These are phyloP conservation scores for Patiria pectinifera DNA, from an alignment of 53 echinoderm and acorn worm species.

Conservation along the genomic window DNA sequence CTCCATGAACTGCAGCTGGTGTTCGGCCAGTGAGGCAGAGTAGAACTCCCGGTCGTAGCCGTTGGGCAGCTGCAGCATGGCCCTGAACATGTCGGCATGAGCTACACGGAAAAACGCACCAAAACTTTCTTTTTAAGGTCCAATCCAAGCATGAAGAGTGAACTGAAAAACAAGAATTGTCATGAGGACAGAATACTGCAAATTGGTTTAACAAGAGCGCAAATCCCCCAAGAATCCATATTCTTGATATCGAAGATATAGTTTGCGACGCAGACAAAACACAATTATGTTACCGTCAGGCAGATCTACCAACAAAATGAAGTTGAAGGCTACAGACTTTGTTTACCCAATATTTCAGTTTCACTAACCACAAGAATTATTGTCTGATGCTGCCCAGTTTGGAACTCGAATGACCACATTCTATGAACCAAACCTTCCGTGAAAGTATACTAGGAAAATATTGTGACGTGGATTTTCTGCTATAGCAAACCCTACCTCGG, in stretches of 20 bases:
- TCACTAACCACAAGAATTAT: too few relatives aligned
- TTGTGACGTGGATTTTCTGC: neutral
- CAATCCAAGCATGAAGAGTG: neutral
- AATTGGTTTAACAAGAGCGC: too few relatives aligned
- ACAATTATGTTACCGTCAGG: too few relatives aligned
- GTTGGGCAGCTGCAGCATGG: constrained; percentile 18
- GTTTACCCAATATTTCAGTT: too few relatives aligned
- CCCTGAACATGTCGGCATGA: constrained; percentile 18
- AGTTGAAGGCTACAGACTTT: too few relatives aligned
- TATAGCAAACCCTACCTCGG: neutral
- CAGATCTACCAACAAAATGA: too few relatives aligned
- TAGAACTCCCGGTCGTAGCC: constrained; percentile 22
- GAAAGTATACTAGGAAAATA: neutral
- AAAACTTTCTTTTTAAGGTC: neutral
- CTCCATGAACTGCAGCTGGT: constrained; percentile 36
- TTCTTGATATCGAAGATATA: too few relatives aligned
- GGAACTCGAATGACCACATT: too few relatives aligned
- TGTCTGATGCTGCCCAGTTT: too few relatives aligned
- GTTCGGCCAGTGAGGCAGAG: constrained; percentile 40
- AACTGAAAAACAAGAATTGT: neutral
- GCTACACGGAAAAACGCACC: neutral
- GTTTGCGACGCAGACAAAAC: too few relatives aligned
- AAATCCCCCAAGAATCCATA: too few relatives aligned
- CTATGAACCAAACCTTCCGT: neutral
- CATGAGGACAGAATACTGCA: neutral